These are phyloP conservation scores for Pseudachorutes palmiensis DNA, from an alignment of 1,140 invertebrate species.

Conservation along the genomic window DNA sequence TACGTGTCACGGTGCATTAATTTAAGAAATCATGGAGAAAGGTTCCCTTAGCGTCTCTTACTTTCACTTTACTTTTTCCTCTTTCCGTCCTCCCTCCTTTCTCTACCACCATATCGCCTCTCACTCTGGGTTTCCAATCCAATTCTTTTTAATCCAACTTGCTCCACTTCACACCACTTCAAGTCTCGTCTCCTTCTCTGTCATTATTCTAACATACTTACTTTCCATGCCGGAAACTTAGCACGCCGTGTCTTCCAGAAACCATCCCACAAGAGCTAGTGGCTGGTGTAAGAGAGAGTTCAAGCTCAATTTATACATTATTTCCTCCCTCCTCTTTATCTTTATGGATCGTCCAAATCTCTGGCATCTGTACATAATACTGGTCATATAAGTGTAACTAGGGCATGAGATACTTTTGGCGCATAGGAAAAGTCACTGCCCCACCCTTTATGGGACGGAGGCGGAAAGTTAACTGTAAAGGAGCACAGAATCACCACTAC, in stretches of 20 bases:
- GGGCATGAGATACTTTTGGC: too few species aligned
- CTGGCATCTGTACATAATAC: too few species aligned
- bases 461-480: too few species aligned
- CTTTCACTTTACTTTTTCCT: background rate
- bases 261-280: background rate
- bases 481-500: too few species aligned
- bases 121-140: background rate
- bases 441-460: too few species aligned
- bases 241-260: background rate
- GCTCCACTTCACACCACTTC: background rate
- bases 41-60: background rate
- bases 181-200: background rate
- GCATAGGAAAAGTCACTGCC: too few species aligned
- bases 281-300: too few species aligned
- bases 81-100: too few species aligned
- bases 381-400: too few species aligned
- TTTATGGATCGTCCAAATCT: background rate
- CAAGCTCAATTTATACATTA: too few species aligned
- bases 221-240: background rate
- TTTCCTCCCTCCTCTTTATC: background rate
- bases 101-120: too few species aligned
- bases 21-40: background rate
- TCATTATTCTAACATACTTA: background rate
- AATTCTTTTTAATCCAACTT: constrained; percentile 1
- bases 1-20: background rate